phyloP scores from a whole-genome alignment of 2,113 vertebrate genomes.

The Noturus placidus region DNA sequence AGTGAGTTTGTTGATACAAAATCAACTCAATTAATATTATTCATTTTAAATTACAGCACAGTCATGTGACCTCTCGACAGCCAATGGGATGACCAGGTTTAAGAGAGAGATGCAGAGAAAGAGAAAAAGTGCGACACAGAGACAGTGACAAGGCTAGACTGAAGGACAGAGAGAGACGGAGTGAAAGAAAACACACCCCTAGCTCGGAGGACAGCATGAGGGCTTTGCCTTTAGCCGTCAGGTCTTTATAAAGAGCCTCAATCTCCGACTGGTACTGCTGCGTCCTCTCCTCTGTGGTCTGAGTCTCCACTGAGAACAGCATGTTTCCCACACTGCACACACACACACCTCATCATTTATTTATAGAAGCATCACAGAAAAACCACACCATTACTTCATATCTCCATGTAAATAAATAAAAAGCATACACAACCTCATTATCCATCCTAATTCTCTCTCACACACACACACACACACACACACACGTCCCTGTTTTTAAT shows the following conservation, averaged over 20 bases:
- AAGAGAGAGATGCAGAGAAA: neutral
- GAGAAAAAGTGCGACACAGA: neutral
- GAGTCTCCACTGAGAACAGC: conserved; percentile 95
- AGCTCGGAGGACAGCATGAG: conserved; percentile 90
- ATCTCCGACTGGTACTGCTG: conserved; percentile 96
- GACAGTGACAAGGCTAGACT: neutral
- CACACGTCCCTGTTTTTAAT: neutral
- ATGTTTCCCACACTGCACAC: conserved; percentile 88
- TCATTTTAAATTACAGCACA: neutral
- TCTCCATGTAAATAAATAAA: neutral
- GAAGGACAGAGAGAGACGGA: neutral
- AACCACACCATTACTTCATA: neutral
- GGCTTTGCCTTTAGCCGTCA: conserved; percentile 91
- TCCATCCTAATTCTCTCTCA: neutral
- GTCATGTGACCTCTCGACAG: neutral
- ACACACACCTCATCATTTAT: conserved; percentile 23
- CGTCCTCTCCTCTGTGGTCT: conserved; percentile 94
- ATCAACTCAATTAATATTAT: neutral
- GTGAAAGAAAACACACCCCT: conserved; percentile 73
- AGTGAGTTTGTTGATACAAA: neutral
- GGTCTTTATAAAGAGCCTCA: conserved; percentile 93
- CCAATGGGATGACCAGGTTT: neutral
- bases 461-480: neutral
- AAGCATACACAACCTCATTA: neutral
- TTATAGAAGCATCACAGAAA: neutral